These are phyloP conservation scores for Tinamus guttatus DNA, from an alignment of 2,113 vertebrate species.

Conservation along the genomic window DNA sequence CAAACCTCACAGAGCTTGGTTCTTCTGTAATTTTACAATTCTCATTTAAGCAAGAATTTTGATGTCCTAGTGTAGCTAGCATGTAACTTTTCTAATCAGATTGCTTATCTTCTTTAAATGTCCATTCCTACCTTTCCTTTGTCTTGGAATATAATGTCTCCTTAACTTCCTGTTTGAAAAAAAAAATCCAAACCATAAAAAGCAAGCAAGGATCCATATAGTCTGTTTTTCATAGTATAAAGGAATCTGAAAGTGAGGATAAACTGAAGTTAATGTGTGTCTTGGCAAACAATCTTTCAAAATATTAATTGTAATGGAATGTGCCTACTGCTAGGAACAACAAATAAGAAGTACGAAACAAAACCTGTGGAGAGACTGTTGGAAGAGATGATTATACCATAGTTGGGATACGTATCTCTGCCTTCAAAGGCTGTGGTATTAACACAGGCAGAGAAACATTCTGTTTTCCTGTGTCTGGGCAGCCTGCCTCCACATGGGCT, in stretches of 20 bases:
- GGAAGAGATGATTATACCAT: background rate
- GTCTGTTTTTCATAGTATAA: background rate
- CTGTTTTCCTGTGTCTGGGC: background rate
- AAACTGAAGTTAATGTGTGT: background rate
- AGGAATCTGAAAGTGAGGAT: background rate
- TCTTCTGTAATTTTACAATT: background rate
- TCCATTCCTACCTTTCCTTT: background rate
- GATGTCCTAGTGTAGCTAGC: background rate
- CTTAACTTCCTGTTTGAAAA: background rate
- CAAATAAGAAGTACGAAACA: background rate
- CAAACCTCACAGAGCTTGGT: background rate
- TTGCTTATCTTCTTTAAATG: background rate
- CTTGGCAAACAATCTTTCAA: background rate
- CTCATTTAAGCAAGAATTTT: background rate
- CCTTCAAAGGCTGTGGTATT: background rate
- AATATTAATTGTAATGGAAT: background rate
- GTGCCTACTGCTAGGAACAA: background rate
- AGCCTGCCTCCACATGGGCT: fast-evolving
- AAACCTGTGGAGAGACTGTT: background rate
- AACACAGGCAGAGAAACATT: background rate
- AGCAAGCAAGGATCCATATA: background rate
- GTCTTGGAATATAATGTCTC: background rate
- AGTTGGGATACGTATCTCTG: background rate
- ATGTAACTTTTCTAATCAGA: background rate
- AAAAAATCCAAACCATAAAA: background rate